A percentile compares a stretch with the other conserved stretches of the same genome.
phyloP scores from a whole-genome alignment of 1,140 invertebrate genomes.

The Gryon sp. region DNA sequence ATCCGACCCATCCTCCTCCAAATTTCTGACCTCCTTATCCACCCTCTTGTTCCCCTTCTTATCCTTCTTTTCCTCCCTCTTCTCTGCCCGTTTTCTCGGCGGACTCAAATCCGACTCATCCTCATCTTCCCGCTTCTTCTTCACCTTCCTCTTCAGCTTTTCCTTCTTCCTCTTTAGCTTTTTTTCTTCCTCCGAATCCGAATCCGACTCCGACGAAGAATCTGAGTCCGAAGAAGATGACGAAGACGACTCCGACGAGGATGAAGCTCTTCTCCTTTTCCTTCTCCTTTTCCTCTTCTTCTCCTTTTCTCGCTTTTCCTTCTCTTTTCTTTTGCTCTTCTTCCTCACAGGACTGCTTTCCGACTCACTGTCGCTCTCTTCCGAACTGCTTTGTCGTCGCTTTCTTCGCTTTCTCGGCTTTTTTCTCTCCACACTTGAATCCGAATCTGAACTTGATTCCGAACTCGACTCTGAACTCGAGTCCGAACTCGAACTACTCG shows the following conservation, averaged over 20 bases:
- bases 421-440: constrained; percentile 49
- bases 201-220: no score
- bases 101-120: constrained; percentile 66
- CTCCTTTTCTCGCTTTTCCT: neutral
- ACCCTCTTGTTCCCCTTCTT: constrained; percentile 16
- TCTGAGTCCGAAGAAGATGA: neutral
- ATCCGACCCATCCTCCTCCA: constrained; percentile 56
- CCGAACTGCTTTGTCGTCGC: constrained; percentile 15
- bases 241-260: neutral
- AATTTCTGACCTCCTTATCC: neutral
- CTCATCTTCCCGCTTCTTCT: no score
- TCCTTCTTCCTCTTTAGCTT: no score
- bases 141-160: constrained; percentile 5
- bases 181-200: no score
- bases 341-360: constrained; percentile 72
- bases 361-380: constrained; percentile 67
- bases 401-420: constrained; percentile 39
- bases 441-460: constrained; percentile 37
- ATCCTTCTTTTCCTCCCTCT: constrained; percentile 48
- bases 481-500: no score
- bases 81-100: constrained; percentile 59
- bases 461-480: constrained; percentile 30
- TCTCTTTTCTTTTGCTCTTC: neutral
- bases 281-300: constrained; percentile 4
- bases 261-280: neutral